Conservation (phyloP, 2,113 vertebrate species). For the Microcebus griseorufus region DNA sequence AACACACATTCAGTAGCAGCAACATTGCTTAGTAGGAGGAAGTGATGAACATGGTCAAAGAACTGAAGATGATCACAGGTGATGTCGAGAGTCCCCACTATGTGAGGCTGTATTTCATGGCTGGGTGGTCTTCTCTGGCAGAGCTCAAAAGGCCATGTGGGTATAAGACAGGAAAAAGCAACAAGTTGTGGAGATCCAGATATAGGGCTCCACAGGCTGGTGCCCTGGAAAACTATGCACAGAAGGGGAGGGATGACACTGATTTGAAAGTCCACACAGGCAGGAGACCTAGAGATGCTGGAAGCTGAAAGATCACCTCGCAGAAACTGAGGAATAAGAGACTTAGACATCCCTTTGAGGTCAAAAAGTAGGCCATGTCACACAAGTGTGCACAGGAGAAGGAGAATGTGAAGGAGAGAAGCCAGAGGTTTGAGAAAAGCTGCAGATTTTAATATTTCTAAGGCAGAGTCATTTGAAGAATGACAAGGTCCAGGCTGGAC, state of each 20-base stretch:
- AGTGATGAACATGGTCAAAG: background rate
- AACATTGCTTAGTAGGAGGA: background rate
- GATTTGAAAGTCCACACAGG: background rate
- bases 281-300: background rate
- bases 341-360: background rate
- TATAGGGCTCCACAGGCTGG: background rate
- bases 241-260: too few relatives aligned
- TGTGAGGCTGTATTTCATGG: background rate
- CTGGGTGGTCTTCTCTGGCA: background rate
- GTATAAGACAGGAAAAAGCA: background rate
- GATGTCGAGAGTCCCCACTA: background rate
- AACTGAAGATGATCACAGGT: background rate
- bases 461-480: background rate
- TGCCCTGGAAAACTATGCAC: background rate
- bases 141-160: background rate
- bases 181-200: background rate
- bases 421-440: background rate
- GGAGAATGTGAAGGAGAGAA: background rate
- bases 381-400: background rate
- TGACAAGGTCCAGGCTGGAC: background rate
- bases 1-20: background rate
- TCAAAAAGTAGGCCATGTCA: background rate
- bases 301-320: background rate
- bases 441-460: background rate
- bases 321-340: background rate